Base-by-base conservation (phyloP, 2,888 invertebrate genomes). In the Lomographa bimaculata region DNA sequence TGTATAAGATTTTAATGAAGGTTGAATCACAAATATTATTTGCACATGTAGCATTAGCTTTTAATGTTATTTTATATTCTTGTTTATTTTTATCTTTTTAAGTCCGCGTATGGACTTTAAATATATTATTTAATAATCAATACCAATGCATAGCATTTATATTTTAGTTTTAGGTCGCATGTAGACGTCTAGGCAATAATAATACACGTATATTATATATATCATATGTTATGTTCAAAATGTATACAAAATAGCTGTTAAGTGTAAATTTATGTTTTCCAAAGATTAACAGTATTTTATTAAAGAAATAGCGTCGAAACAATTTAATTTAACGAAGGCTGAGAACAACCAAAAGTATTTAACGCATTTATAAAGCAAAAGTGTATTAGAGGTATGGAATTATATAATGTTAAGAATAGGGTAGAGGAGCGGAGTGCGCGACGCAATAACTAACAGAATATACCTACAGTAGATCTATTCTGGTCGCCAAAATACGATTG, bases 111-210 rank as follows among this genome's bases (percentile, higher is more conserved):
- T 7, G 38, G 39, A 39, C 38, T 14, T 26, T 23, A 28, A 18
- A 23, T 17, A 26, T 26, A 11, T 23, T 11, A 17, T 33, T 7
- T 27, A 16, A 30, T 20, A 7, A 16, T 26, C 14, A 27, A 26
- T 24, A 43, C 23, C 16, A 12, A 37, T 32, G 32, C 30, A 30
- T 28, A 23, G 42, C 42, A 37, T 43, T 43, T 37, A 37, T 43
- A 43, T 40, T 29, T 26, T 28, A 34, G 7, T 3, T 21, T 16
- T 29, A 25, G 7, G 17, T 16, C n/a, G 12, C 19, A n/a, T 5
- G 4, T 8, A 21, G 12, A 11, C 23, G 2, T 8, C 7, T 23
- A 19, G 10, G 3, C 7, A 27, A 11, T 23, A 7, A 24, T 29
- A 19, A 7, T 24, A 6, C 23, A 10, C 10, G 12, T 20, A 18